phyloP scores from a whole-genome alignment of 2,113 vertebrate species.

The Leucoraja erinaceus region DNA sequence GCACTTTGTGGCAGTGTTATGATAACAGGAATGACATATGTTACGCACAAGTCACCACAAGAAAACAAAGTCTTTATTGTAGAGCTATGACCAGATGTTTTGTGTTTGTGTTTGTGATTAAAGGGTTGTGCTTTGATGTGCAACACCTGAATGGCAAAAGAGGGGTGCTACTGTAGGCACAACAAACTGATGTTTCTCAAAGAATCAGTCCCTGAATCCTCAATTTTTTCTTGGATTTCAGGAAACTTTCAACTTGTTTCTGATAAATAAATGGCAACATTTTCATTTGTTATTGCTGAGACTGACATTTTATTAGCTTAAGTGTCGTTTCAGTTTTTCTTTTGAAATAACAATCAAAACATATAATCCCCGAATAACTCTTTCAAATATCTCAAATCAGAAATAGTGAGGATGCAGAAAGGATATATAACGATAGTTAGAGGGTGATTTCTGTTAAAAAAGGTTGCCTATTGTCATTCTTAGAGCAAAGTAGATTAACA shows the following conservation, averaged over 20 bases:
- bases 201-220: background rate
- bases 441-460: no score
- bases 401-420: background rate
- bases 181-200: background rate
- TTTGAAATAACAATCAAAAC: background rate
- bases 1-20: background rate
- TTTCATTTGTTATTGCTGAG: background rate
- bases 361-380: background rate
- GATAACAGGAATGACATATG: background rate
- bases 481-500: no score
- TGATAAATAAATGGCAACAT: background rate
- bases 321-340: background rate
- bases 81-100: background rate
- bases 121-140: background rate
- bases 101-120: background rate
- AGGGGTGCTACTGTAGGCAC: background rate
- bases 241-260: background rate
- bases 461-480: no score
- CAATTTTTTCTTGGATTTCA: background rate
- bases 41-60: background rate
- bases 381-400: background rate
- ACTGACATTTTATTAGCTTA: background rate
- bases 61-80: constrained; percentile 5
- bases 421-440: no score
- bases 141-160: background rate